Evolutionary conservation across 2,113 vertebrate genomes (phyloP).

Genomic region (Phycodurus eques): DNA sequence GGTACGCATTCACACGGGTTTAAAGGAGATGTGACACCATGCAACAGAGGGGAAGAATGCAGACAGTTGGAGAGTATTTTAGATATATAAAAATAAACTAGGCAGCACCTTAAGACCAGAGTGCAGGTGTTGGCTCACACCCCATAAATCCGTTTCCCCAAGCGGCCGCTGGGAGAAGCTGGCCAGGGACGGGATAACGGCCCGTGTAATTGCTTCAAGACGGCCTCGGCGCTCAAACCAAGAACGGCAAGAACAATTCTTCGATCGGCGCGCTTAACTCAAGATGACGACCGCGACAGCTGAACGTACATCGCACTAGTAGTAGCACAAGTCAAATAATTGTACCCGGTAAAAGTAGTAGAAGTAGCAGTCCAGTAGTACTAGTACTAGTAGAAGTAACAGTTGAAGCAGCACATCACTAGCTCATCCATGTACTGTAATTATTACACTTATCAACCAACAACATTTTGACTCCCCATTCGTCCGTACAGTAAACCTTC

Average conservation of each 20-base stretch:
- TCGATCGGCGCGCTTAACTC: slow-evolving; percentile 8
- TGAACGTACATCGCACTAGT: not conserved
- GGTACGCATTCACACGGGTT: not conserved
- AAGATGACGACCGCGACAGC: not conserved
- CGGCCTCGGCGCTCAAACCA: slow-evolving; percentile 48
- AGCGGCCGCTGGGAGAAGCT: slow-evolving; percentile 15
- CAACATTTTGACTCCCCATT: too few species aligned
- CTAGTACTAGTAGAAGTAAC: too few species aligned
- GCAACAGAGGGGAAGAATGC: not conserved
- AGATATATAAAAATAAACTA: not conserved
- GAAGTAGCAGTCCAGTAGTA: too few species aligned
- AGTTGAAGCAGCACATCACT: too few species aligned
- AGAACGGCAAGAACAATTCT: slow-evolving; percentile 1
- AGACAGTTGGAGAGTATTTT: too few species aligned
- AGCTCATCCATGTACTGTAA: too few species aligned
- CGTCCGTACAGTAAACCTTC: too few species aligned
- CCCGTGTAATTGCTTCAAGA: slow-evolving; percentile 65
- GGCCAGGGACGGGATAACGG: slow-evolving; percentile 51
- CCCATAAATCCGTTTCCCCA: not conserved
- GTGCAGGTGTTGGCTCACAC: not conserved
- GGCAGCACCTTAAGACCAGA: not conserved
- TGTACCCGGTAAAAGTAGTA: too few species aligned
- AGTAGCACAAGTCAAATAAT: too few species aligned
- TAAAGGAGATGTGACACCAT: not conserved
- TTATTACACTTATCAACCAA: too few species aligned